phyloP scores from a whole-genome alignment of 2,888 invertebrate genomes.

The Xestobium rufovillosum region DNA sequence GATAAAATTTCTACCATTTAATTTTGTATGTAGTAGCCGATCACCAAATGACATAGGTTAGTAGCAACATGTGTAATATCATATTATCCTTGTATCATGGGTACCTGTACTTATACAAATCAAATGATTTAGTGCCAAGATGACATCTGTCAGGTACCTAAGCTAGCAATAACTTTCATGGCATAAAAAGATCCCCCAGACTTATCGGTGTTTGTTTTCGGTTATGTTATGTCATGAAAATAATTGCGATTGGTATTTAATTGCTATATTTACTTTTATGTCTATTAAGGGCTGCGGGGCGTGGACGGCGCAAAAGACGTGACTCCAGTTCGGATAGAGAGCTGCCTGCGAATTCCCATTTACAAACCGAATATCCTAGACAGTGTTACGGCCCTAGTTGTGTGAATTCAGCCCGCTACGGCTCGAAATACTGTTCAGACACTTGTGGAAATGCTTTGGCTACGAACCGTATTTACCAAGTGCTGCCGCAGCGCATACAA shows the following conservation, averaged over 20 bases:
- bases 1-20: no score
- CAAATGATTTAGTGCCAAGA: no score
- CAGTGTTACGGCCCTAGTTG: conserved; percentile 95
- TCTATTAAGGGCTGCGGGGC: conserved; percentile 2
- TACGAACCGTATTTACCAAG: conserved; percentile 75
- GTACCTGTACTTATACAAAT: no score
- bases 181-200: no score
- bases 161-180: no score
- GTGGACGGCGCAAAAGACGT: conserved; percentile 32
- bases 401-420: conserved; percentile 61
- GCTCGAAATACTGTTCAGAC: conserved; percentile 90
- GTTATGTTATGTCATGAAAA: no score
- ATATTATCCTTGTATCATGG: no score
- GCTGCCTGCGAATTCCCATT: conserved; percentile 45
- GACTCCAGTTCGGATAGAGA: conserved; percentile 42
- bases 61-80: no score
- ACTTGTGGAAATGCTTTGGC: conserved; percentile 87
- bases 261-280: conserved; percentile 4
- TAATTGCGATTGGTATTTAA: no score
- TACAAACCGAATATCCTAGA: conserved; percentile 54
- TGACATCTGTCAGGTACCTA: no score
- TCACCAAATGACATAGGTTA: conserved; percentile 8
- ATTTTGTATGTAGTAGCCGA: conserved; percentile 1
- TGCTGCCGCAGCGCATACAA: conserved; percentile 62
- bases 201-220: no score